These are phyloP conservation scores for Capricornis sumatraensis DNA, from an alignment of 2,113 vertebrate genomes.

Conservation along the genomic window DNA sequence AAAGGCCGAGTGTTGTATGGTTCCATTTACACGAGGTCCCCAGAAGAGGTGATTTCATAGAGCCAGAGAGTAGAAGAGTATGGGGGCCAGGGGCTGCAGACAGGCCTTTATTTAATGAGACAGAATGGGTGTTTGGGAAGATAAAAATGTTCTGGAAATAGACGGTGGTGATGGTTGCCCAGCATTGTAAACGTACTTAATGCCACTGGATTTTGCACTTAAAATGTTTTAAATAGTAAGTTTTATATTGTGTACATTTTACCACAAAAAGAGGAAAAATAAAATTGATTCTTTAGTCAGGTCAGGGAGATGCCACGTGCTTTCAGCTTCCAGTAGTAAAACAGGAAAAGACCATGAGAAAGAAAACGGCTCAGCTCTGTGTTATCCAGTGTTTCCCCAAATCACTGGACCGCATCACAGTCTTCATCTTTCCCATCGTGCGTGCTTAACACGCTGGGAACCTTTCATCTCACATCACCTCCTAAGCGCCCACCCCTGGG, in stretches of 20 bases:
- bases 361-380: rapidly evolving
- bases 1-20: neutral
- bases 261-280: neutral
- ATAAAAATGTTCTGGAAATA: neutral
- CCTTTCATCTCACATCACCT: rapidly evolving
- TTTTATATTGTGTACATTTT: neutral
- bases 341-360: neutral
- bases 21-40: too few relatives aligned
- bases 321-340: neutral
- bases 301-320: rapidly evolving
- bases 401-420: rapidly evolving
- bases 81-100: neutral
- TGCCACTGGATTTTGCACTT: neutral
- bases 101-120: neutral
- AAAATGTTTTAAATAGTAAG: too few relatives aligned
- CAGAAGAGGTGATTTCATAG: too few relatives aligned
- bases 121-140: neutral
- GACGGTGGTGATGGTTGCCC: neutral
- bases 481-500: neutral
- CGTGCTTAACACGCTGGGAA: neutral
- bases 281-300: neutral
- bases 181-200: neutral
- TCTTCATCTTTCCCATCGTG: too few relatives aligned
- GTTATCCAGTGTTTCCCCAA: neutral
- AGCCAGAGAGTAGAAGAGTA: neutral